These are phyloP conservation scores for Heliconius hermathena DNA, from an alignment of 1,140 invertebrate genomes.

Conservation along the genomic window DNA sequence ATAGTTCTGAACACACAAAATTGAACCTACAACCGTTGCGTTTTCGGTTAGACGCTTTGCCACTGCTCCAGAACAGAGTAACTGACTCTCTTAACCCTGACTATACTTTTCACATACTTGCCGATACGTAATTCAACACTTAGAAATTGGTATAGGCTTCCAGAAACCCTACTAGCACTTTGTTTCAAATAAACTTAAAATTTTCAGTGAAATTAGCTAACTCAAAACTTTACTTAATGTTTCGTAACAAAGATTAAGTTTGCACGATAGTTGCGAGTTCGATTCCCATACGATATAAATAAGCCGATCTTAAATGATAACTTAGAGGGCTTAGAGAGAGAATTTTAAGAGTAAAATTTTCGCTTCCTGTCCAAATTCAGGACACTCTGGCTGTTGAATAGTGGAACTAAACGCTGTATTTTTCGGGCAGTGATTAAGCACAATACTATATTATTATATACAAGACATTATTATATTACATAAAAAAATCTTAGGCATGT, in stretches of 20 bases:
- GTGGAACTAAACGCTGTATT: too few relatives aligned
- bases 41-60: not conserved
- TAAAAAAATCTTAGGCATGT: too few relatives aligned
- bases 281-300: not conserved
- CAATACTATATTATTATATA: too few relatives aligned
- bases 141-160: not conserved
- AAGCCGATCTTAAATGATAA: too few relatives aligned
- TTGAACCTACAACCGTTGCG: not conserved
- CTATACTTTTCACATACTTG: not conserved
- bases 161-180: not conserved
- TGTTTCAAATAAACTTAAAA: not conserved
- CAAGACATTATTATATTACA: too few relatives aligned
- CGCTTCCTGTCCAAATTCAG: too few relatives aligned
- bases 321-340: too few relatives aligned
- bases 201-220: not conserved
- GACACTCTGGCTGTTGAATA: too few relatives aligned
- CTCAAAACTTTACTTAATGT: not conserved
- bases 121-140: constrained; percentile 5
- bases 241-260: too few relatives aligned
- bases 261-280: not conserved
- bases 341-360: too few relatives aligned
- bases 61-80: not conserved
- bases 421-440: too few relatives aligned
- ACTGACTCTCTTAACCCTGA: not conserved
- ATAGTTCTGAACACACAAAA: not conserved